These are phyloP conservation scores for Henricia sp. DNA, from an alignment of 53 echinoderm and acorn worm species.

Conservation along the genomic window DNA sequence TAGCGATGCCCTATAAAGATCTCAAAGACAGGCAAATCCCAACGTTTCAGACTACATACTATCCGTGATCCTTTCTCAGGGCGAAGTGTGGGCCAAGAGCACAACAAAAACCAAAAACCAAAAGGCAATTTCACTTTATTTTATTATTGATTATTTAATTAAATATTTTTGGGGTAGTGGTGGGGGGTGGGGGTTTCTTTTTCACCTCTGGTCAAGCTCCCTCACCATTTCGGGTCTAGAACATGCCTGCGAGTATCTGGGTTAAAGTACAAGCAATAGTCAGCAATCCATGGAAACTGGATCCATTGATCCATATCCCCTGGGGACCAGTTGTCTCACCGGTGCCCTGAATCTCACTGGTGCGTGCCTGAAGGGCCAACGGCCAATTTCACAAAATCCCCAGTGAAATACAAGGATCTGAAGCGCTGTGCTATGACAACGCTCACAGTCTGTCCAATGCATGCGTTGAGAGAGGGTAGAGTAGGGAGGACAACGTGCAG, in stretches of 20 bases:
- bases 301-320: constrained; percentile 5
- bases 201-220: too few species aligned
- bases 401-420: neutral
- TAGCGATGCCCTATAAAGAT: too few species aligned
- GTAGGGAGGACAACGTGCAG: neutral
- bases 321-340: neutral
- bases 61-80: too few species aligned
- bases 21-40: too few species aligned
- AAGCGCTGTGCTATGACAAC: neutral
- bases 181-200: neutral
- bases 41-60: too few species aligned
- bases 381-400: neutral
- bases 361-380: neutral
- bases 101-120: too few species aligned
- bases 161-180: neutral
- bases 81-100: too few species aligned
- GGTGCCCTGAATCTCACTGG: neutral
- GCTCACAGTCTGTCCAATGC: neutral
- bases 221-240: too few species aligned
- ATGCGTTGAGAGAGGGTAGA: neutral
- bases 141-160: too few species aligned
- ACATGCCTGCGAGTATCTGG: neutral
- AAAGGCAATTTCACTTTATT: too few species aligned
- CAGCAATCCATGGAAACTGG: neutral
- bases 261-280: neutral